phyloP scores from a whole-genome alignment of 2,797 vertebrate species.

The Ctenosaura bakeri region DNA sequence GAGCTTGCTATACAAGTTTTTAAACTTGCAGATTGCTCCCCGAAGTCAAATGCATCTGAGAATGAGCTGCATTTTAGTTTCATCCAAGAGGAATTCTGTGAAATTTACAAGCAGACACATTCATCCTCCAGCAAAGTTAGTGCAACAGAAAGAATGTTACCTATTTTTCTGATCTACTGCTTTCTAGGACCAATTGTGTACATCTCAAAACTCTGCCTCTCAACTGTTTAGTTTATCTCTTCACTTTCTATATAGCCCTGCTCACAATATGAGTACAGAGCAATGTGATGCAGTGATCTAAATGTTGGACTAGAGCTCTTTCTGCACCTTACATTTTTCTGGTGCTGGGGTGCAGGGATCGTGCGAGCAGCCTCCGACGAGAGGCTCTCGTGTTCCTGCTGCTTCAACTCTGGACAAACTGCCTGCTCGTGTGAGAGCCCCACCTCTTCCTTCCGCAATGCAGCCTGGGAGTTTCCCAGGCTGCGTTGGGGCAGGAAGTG shows the following conservation, averaged over 20 bases:
- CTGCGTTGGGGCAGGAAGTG: too few species aligned
- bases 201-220: neutral
- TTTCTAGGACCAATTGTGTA: neutral
- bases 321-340: too few species aligned
- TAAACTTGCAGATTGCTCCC: neutral
- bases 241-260: neutral
- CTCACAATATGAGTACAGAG: neutral
- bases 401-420: too few species aligned
- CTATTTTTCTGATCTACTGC: neutral
- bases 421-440: too few species aligned
- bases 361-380: too few species aligned
- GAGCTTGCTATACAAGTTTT: neutral
- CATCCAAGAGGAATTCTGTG: neutral
- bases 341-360: too few species aligned
- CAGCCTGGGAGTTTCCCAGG: too few species aligned
- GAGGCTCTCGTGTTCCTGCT: too few species aligned
- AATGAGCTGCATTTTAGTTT: neutral
- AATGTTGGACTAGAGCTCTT: too few species aligned
- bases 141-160: neutral
- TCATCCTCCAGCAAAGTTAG: neutral
- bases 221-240: accelerated
- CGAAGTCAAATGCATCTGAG: neutral
- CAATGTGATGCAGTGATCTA: neutral
- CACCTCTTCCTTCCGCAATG: too few species aligned
- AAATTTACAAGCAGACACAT: neutral